phyloP scores from a whole-genome alignment of 2,797 vertebrate species.

The Pristis pectinata region DNA sequence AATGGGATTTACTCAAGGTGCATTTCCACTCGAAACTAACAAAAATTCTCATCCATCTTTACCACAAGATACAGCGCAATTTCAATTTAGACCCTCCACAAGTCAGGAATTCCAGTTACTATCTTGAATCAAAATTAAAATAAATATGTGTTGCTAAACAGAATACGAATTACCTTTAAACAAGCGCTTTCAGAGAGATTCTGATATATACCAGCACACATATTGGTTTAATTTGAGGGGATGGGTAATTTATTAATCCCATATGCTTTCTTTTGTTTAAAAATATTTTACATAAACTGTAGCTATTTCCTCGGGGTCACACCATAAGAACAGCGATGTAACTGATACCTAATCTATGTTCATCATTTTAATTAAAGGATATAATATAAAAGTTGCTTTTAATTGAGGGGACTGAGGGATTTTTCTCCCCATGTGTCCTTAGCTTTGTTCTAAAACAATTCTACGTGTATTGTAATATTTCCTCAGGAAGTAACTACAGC shows the following conservation, averaged over 20 bases:
- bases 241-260: constrained; percentile 19
- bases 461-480: constrained; percentile 18
- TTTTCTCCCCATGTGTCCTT: neutral
- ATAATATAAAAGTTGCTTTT: neutral
- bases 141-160: neutral
- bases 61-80: neutral
- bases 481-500: constrained; percentile 33
- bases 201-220: neutral
- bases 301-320: constrained; percentile 12
- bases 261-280: constrained; percentile 21
- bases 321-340: neutral
- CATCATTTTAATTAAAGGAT: constrained; percentile 35
- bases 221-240: constrained; percentile 25
- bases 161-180: neutral
- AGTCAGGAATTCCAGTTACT: neutral
- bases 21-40: neutral
- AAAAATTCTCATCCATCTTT: neutral
- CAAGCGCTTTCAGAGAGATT: neutral
- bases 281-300: neutral
- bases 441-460: constrained; percentile 24
- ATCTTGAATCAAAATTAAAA: neutral
- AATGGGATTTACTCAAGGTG: neutral
- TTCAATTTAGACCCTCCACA: neutral
- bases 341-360: neutral
- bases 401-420: neutral